Base-by-base conservation (phyloP, 2,113 vertebrate genomes). In the Suncus etruscus region DNA sequence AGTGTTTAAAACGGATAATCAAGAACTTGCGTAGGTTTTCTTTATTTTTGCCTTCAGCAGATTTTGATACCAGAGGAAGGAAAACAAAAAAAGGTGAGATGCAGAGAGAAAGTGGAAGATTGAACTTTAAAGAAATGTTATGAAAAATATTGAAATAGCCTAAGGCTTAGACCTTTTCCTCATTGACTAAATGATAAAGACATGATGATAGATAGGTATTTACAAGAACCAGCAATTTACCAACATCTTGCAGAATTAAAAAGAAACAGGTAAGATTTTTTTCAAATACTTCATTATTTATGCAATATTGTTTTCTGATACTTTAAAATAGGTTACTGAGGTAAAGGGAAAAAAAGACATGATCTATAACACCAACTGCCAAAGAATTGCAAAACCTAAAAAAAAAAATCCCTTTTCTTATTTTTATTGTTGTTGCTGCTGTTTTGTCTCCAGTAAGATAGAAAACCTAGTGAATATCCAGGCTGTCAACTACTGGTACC, bases 401-500 rank as follows among this genome's bases (percentile, higher is more conserved):
- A 83, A 66, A 77, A 31, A 61, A 11, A 8, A 39, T 24, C 58
- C 45, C 25, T 51, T 78, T 31, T 31, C n/a, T 31, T 72, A 24
- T 45, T 18, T 32, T 39, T 82, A 32, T 78, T 39, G 16, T 16
- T 97, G 69, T 61, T 61, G 58, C 7, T 61, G 58, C 58, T 29
- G 65, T 66, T 29, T 29, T 66, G 27, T 61, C 65, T 66, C 27
- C 82, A 91, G 39, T 69, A 22, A 90, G 73, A 88, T 54, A 72
- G 58, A 76, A 84, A 97, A 94, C 96, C 96, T 96, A 97, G 96
- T 91, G 97, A 97, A 98, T 98, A 97, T 96, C 97, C 96, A 94
- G 73, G 94, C 97, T 97, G 97, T 97, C 98, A 97, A 98, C 97
- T 97, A 96, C 97, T 94, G 96, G 98, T 98, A 98, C 98, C 98